Conservation (phyloP, 2,113 vertebrate species). For the Hippocampus guttulatus region DNA sequence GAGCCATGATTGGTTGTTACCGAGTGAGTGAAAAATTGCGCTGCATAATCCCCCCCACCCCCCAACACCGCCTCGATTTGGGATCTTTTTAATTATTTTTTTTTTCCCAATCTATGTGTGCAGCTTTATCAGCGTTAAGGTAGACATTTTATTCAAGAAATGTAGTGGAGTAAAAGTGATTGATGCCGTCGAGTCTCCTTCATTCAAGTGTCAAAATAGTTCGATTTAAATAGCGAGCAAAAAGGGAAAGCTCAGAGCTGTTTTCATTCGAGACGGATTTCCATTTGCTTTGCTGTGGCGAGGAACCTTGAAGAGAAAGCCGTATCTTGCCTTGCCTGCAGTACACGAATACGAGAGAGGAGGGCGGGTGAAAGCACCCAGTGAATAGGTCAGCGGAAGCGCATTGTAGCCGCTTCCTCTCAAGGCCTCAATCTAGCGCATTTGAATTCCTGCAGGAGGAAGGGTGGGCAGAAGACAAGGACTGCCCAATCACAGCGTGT, state of each 20-base stretch:
- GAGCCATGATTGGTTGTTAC: too few relatives aligned
- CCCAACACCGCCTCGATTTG: too few relatives aligned
- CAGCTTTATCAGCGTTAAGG: too few relatives aligned
- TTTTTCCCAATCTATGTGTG: too few relatives aligned
- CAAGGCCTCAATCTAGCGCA: constrained; percentile 60
- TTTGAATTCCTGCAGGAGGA: constrained; percentile 34
- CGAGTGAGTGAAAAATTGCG: too few relatives aligned
- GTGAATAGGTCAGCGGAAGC: constrained; percentile 53
- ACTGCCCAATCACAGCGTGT: constrained; percentile 39
- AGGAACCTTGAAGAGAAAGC: constrained; percentile 57
- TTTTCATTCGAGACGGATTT: constrained; percentile 55
- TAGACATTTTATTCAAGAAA: not conserved
- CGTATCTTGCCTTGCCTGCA: constrained; percentile 42
- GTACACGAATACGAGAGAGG: constrained; percentile 39
- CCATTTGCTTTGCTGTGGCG: constrained; percentile 47
- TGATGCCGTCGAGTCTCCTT: constrained; percentile 8
- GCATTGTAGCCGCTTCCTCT: constrained; percentile 48
- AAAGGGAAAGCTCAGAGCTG: constrained; percentile 45
- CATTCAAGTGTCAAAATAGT: not conserved
- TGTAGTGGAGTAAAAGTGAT: not conserved
- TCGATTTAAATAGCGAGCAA: constrained; percentile 41
- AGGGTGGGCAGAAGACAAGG: constrained; percentile 34
- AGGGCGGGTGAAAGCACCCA: constrained; percentile 34
- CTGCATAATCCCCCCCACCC: too few relatives aligned
- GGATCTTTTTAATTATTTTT: too few relatives aligned